Percentiles rank a stretch among this genome's conserved stretches.
These are phyloP conservation scores for Rousettus leschenaultii DNA, from an alignment of 2,113 vertebrate species.

Conservation along the genomic window DNA sequence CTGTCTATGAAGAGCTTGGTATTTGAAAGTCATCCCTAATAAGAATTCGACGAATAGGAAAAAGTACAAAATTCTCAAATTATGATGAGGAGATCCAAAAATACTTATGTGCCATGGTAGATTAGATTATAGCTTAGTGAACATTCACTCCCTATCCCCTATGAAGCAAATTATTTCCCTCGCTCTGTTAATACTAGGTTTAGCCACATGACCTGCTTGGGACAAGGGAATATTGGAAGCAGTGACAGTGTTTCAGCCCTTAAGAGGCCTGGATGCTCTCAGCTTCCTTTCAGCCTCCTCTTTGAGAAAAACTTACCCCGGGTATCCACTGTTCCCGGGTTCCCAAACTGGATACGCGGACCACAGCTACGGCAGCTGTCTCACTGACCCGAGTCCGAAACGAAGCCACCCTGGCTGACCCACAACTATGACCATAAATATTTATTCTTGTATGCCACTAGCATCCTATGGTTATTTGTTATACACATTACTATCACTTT, in stretches of 20 bases:
- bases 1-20: background rate
- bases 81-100: background rate
- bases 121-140: background rate
- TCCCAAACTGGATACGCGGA: background rate
- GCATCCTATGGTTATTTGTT: background rate
- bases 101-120: background rate
- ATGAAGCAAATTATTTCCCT: background rate
- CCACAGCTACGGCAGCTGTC: background rate
- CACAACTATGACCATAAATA: background rate
- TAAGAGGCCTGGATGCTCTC: background rate
- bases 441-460: fast-evolving
- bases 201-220: background rate
- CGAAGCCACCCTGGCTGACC: background rate
- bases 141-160: background rate
- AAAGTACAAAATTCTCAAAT: background rate
- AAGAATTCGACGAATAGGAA: background rate
- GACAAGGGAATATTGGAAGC: background rate
- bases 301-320: background rate
- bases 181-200: background rate
- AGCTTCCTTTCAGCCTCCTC: background rate
- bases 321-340: background rate
- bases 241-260: background rate
- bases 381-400: background rate
- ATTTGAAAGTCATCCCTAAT: background rate
- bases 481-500: background rate